Conservation (phyloP, 2,113 vertebrate species). For the Pimephales promelas region DNA sequence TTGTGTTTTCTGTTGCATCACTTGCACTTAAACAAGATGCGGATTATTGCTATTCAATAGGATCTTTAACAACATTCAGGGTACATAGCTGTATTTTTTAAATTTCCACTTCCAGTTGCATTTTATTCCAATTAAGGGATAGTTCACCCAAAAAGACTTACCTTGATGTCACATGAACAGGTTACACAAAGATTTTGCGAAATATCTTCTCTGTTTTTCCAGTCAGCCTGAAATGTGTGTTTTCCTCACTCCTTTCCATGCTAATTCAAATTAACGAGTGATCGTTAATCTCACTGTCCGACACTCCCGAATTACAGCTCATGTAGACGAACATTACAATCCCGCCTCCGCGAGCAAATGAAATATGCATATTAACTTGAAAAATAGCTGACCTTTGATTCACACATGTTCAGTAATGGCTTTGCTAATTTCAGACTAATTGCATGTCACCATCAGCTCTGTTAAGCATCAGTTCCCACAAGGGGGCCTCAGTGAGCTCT, state of each 20-base stretch:
- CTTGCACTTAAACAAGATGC: too few relatives aligned
- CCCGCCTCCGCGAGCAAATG: background rate
- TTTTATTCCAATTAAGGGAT: too few relatives aligned
- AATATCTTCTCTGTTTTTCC: background rate
- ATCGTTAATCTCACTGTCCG: slow-evolving; percentile 21
- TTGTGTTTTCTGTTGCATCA: too few relatives aligned
- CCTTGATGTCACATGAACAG: too few relatives aligned
- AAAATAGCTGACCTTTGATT: slow-evolving; percentile 18
- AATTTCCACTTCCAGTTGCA: too few relatives aligned
- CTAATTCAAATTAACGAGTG: slow-evolving; percentile 31
- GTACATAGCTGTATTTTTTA: too few relatives aligned
- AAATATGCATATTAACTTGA: slow-evolving; percentile 6
- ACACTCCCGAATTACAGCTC: background rate
- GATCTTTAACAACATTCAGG: too few relatives aligned
- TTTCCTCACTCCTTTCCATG: background rate
- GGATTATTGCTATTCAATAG: too few relatives aligned
- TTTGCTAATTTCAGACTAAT: slow-evolving; percentile 21
- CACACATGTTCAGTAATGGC: slow-evolving; percentile 37
- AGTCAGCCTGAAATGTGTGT: background rate
- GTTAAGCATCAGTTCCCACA: too few relatives aligned
- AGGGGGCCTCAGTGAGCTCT: too few relatives aligned
- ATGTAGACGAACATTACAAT: background rate
- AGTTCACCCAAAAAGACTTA: background rate
- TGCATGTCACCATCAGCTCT: background rate
- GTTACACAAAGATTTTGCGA: background rate